Base-by-base conservation (phyloP, 2,888 invertebrate genomes). In the Polydesmus complanatus region DNA sequence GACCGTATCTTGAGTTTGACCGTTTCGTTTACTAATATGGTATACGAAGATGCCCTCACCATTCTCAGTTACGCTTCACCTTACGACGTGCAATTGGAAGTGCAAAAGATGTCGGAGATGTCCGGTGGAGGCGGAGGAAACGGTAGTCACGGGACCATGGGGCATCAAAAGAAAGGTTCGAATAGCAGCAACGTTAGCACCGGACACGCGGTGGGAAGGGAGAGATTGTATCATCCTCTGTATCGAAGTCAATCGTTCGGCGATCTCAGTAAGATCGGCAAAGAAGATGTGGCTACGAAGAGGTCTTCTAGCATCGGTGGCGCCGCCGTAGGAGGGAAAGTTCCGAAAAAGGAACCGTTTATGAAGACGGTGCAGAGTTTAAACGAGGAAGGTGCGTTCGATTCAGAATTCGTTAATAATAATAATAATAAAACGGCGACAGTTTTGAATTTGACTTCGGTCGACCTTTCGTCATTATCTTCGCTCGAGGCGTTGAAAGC, bases 41-140 rank as follows among this genome's bases (percentile, higher is more conserved):
- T 91, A 0, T 83, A 87, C 70, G 91, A 92, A 71, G 93, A 94
- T 70, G 93, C 93, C 0, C 78, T 92, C 58, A 86, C 88, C 1
- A 88, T 94, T 64, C 76, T 94, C 51, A 89, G 90, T 64, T 88
- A 92, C 66, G 92, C 92, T 3, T 91, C 91, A 49, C 92, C 93
- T 0, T 93, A 93, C 71, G 88, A 88, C 62, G 87, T 90, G 19
- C 83, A 85, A 65, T 76, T 92, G 63, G 86, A 86, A 70, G 81
- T 90, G 27, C 81, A 84, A 69, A 80, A 79, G 66, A 78, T 80
- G 47, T 73, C 75, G 2, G 73, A 75, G 49, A 37, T 37, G 37
- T 53, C 57, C 8, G 27, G 56, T n/a, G 56, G 58, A 14, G 53
- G 56, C 54, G 22, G 48, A 18, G n/a, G n/a, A n/a, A n/a, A n/a